A percentile compares a stretch with the other conserved stretches of the same genome.
phyloP scores from a whole-genome alignment of 2,113 vertebrate genomes.

The Platichthys stellatus region DNA sequence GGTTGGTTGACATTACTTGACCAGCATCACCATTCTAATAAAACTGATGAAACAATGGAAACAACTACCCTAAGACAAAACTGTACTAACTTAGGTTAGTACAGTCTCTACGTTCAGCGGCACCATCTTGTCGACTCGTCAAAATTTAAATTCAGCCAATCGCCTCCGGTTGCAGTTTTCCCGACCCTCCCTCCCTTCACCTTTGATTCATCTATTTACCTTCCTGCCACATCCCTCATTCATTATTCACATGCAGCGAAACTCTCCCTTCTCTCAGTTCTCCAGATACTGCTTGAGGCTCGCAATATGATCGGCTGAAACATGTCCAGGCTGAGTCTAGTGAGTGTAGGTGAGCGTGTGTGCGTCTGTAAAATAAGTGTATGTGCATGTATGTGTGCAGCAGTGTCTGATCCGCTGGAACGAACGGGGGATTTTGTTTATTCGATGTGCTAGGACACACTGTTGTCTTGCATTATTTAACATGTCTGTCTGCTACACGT shows the following conservation, averaged over 20 bases:
- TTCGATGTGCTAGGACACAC: neutral
- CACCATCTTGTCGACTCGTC: neutral
- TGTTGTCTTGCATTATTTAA: neutral
- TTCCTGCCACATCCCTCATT: neutral
- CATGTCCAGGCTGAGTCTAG: neutral
- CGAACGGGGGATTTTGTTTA: neutral
- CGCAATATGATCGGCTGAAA: neutral
- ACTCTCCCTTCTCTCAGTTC: neutral
- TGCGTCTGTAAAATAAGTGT: neutral
- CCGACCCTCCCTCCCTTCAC: neutral
- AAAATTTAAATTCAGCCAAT: neutral
- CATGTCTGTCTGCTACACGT: neutral
- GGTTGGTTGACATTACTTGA: no score
- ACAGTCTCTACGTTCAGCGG: neutral
- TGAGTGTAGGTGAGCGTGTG: neutral
- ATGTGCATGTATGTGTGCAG: neutral
- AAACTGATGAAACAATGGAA: neutral
- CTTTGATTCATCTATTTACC: neutral
- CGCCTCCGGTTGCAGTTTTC: neutral
- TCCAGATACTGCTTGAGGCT: neutral
- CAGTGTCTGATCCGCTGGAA: neutral
- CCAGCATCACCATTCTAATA: neutral
- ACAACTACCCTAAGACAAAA: neutral
- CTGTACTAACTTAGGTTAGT: neutral
- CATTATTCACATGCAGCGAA: neutral